A percentile compares a stretch with the other conserved stretches of the same genome.
phyloP scores from a whole-genome alignment of 2,113 vertebrate species.

The Motacilla alba region DNA sequence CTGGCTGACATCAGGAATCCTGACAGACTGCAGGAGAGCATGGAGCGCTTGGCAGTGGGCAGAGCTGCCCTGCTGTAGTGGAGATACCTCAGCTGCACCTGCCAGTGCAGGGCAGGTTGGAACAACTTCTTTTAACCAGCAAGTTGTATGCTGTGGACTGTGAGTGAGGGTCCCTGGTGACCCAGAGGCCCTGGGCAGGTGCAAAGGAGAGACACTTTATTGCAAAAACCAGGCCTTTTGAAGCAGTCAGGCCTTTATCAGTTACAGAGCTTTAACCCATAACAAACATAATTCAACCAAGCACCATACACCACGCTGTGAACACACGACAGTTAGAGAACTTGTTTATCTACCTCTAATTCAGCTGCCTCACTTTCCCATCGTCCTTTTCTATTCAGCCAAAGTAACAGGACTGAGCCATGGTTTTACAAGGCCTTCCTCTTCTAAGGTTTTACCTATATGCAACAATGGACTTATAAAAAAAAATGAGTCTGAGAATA shows the following conservation, averaged over 20 bases:
- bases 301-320: rapidly evolving
- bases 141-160: not conserved
- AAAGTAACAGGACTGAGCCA: not conserved
- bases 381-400: not conserved
- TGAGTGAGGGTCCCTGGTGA: not conserved
- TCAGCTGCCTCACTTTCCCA: not conserved
- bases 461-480: not conserved
- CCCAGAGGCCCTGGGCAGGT: not conserved
- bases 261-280: not conserved
- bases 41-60: not conserved
- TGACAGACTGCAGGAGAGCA: not conserved
- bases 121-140: not conserved
- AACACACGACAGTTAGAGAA: not conserved
- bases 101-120: not conserved
- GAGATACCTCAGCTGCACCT: not conserved
- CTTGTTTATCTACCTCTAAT: not conserved
- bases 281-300: not conserved
- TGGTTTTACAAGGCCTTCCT: not conserved
- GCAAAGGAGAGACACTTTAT: rapidly evolving
- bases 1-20: not conserved
- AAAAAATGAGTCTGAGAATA: not conserved
- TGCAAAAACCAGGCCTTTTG: not conserved
- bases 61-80: not conserved
- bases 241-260: not conserved
- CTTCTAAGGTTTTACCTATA: not conserved